Evolutionary conservation across 2,888 invertebrate genomes (phyloP).

Genomic region (Drosophila fulvimacula): DNA sequence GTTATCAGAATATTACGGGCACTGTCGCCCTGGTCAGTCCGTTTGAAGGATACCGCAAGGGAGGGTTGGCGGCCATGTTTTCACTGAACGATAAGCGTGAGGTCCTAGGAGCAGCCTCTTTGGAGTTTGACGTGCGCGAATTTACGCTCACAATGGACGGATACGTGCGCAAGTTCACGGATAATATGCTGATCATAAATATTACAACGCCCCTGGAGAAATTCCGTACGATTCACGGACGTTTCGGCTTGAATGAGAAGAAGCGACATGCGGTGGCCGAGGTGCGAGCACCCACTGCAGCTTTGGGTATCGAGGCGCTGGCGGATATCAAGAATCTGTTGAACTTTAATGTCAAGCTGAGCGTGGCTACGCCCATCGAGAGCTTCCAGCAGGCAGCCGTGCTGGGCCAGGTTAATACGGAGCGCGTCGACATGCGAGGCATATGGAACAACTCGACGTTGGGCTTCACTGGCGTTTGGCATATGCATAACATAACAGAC

Average conservation of each 20-base stretch:
- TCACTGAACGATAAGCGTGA: slow-evolving; percentile 88
- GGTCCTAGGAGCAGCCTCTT: slow-evolving; percentile 89
- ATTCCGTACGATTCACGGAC: slow-evolving; percentile 88
- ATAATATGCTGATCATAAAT: slow-evolving; percentile 91
- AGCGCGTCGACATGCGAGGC: slow-evolving; percentile 90
- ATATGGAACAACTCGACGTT: slow-evolving; percentile 91
- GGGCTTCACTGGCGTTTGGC: slow-evolving; percentile 92
- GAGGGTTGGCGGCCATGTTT: slow-evolving; percentile 89
- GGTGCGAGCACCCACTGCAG: slow-evolving; percentile 89
- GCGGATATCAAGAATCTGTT: slow-evolving; percentile 87
- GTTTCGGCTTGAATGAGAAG: slow-evolving; percentile 90
- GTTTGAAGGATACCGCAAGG: slow-evolving; percentile 89
- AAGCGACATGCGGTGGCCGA: slow-evolving; percentile 90
- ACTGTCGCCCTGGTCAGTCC: slow-evolving; percentile 89
- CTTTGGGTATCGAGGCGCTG: slow-evolving; percentile 89
- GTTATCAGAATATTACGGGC: slow-evolving; percentile 87
- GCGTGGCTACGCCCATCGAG: slow-evolving; percentile 90
- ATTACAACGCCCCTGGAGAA: slow-evolving; percentile 90
- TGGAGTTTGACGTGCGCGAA: slow-evolving; percentile 90
- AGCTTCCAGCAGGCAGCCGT: slow-evolving; percentile 88
- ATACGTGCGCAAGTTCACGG: slow-evolving; percentile 89
- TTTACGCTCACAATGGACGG: slow-evolving; percentile 89
- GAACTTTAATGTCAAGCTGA: slow-evolving; percentile 90
- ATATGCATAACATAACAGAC: slow-evolving; percentile 86
- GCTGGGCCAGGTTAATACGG: slow-evolving; percentile 89